phyloP scores from a whole-genome alignment of 2,888 invertebrate genomes.

The Drosophila melanosoma region DNA sequence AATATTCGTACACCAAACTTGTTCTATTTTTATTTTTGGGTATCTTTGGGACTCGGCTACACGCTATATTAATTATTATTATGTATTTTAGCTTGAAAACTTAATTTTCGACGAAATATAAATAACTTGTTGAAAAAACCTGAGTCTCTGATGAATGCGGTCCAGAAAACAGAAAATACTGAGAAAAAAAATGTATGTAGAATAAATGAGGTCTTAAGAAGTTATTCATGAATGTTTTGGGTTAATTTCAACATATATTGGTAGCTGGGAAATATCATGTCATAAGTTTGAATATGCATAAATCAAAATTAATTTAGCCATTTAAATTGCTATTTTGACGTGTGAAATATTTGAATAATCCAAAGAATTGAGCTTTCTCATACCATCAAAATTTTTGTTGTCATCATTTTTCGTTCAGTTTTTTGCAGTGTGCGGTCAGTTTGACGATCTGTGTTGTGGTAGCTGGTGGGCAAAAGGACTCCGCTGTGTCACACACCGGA shows the following conservation, averaged over 20 bases:
- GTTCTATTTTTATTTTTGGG: conserved; percentile 4
- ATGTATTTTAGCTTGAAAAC: conserved; percentile 35
- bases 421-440: conserved; percentile 22
- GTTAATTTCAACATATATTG: background rate
- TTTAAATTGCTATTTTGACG: background rate
- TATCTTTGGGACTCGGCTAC: conserved; percentile 40
- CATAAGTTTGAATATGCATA: background rate
- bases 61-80: conserved; percentile 48
- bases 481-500: conserved; percentile 61
- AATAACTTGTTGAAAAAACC: conserved; percentile 40
- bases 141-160: background rate
- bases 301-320: background rate
- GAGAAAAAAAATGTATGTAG: background rate
- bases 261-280: background rate
- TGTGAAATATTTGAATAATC: background rate
- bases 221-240: background rate
- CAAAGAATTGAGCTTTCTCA: background rate
- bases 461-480: conserved; percentile 36
- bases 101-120: conserved; percentile 39
- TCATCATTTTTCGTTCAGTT: background rate
- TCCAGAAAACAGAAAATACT: conserved; percentile 9
- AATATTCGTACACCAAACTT: conserved; percentile 2
- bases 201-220: background rate
- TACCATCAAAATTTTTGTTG: background rate
- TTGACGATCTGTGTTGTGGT: conserved; percentile 38